Conservation (phyloP, 2,888 invertebrate species). For the Tanypteryx hageni region DNA sequence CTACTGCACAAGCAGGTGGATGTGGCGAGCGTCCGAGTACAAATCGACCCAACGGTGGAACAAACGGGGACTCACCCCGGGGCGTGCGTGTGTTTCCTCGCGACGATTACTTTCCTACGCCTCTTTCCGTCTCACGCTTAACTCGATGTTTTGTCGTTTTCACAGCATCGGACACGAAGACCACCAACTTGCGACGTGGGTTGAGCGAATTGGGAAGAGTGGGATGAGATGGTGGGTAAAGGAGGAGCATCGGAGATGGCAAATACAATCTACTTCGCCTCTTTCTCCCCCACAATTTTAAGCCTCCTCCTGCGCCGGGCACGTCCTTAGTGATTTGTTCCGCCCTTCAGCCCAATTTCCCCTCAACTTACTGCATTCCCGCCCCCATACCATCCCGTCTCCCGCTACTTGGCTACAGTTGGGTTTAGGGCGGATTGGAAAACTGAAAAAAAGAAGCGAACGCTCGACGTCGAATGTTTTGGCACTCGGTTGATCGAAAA, state of each 20-base stretch:
- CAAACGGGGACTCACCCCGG: neutral
- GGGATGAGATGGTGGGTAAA: neutral
- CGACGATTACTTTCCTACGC: neutral
- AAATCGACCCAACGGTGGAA: too few species aligned
- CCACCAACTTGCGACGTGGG: neutral
- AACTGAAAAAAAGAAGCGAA: too few species aligned
- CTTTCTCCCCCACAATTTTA: neutral
- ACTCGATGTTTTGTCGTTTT: neutral
- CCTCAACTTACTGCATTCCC: neutral
- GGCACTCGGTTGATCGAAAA: too few species aligned
- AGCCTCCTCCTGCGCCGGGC: neutral
- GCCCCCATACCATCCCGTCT: neutral
- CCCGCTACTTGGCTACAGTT: too few species aligned
- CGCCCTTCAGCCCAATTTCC: neutral
- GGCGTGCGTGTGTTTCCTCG: neutral
- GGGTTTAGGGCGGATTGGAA: too few species aligned
- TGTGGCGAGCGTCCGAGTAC: neutral
- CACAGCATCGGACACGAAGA: conserved; percentile 5
- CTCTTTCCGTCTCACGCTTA: neutral
- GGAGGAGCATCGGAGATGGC: neutral
- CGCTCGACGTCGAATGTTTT: too few species aligned
- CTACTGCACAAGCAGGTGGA: neutral
- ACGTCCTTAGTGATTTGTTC: neutral
- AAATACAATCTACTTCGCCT: neutral
- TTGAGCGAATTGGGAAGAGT: too few species aligned